Evolutionary conservation across 2,113 vertebrate genomes (phyloP).

Genomic region (Gallinago jamesoni): DNA sequence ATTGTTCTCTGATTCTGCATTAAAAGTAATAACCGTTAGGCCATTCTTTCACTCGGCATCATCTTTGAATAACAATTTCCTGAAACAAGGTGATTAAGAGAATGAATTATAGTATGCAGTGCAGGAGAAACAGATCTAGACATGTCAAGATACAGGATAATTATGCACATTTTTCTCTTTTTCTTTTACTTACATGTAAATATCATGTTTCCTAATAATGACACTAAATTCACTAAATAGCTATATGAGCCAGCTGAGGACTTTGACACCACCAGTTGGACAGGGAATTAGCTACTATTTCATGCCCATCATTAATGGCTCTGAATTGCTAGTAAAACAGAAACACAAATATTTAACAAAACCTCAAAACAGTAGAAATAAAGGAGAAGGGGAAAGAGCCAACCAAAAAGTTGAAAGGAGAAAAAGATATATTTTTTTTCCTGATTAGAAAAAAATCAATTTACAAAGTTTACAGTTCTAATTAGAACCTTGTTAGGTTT

Average conservation of each 20-base stretch:
- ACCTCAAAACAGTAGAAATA: neutral
- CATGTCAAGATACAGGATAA: neutral
- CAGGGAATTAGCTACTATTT: fast-evolving
- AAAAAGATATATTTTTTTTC: neutral
- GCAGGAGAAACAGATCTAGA: neutral
- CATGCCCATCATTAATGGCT: neutral
- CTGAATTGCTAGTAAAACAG: neutral
- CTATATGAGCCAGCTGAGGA: neutral
- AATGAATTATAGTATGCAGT: neutral
- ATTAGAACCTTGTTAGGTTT: conserved; percentile 2
- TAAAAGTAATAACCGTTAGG: neutral
- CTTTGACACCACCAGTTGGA: neutral
- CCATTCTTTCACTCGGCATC: neutral
- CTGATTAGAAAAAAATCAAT: neutral
- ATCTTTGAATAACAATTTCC: neutral
- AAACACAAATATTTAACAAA: neutral
- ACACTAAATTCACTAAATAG: neutral
- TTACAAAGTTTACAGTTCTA: neutral
- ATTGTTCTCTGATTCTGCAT: neutral
- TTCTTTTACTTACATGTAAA: neutral
- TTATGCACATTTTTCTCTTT: neutral
- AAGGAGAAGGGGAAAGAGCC: neutral
- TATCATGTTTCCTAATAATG: neutral
- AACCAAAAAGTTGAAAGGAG: neutral
- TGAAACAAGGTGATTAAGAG: neutral